Evolutionary conservation across 2,113 vertebrate species (phyloP).

Genomic region (Phocoena phocoena): DNA sequence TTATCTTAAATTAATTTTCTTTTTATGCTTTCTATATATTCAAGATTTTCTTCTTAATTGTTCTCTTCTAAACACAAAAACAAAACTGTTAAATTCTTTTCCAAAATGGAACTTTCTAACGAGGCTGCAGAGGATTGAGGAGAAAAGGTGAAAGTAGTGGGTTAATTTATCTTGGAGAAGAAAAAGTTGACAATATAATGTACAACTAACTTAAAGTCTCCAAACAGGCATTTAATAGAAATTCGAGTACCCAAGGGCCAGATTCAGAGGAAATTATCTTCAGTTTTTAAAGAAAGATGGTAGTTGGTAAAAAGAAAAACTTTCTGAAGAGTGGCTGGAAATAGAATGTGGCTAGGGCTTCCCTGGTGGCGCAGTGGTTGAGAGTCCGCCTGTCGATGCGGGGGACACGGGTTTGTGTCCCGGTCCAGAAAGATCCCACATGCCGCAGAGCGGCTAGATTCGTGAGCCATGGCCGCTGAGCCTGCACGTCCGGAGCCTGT

Average conservation of each 20-base stretch:
- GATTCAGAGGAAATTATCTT: neutral
- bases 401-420: too few relatives aligned
- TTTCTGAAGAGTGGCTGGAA: neutral
- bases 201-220: neutral
- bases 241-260: neutral
- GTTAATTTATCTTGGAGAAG: neutral
- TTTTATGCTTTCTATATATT: neutral
- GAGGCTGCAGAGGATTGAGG: neutral
- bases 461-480: too few relatives aligned
- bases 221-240: neutral
- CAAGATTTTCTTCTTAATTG: neutral
- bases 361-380: too few relatives aligned
- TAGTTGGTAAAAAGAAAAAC: neutral
- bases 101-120: neutral
- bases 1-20: neutral
- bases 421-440: too few relatives aligned
- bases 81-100: neutral
- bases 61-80: neutral
- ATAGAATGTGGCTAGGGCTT: neutral
- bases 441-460: rapidly evolving
- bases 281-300: neutral
- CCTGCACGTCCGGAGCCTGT: too few relatives aligned
- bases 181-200: neutral
- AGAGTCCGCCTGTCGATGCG: too few relatives aligned
- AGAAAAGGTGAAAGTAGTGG: neutral